These are phyloP conservation scores for Trachelus troglodyta DNA, from an alignment of 2,888 invertebrate genomes.

Conservation along the genomic window DNA sequence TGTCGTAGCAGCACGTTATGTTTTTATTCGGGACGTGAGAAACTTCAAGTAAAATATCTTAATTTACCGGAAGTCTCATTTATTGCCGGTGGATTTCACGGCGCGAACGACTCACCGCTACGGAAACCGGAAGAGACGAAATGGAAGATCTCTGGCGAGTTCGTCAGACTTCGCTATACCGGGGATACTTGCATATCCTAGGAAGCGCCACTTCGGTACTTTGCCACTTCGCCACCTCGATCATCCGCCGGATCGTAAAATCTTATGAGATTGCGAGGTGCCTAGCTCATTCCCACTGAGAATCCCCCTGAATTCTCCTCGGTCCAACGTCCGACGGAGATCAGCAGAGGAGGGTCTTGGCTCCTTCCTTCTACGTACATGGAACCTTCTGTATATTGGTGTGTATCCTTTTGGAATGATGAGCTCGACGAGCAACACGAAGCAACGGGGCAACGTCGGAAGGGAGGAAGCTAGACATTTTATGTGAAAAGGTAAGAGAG, in stretches of 20 bases:
- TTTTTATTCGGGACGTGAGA: neutral
- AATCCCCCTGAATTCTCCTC: neutral
- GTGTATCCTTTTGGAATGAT: neutral
- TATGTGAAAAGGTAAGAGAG: neutral
- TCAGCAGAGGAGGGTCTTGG: neutral
- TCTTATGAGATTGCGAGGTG: constrained; percentile 24
- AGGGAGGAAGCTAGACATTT: neutral
- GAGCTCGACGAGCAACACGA: neutral
- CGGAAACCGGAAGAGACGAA: neutral
- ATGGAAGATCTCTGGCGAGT: neutral
- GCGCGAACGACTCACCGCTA: neutral
- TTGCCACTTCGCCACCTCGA: neutral
- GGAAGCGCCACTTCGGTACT: neutral
- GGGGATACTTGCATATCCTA: neutral
- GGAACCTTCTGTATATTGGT: neutral
- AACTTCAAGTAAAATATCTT: neutral
- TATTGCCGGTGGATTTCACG: neutral
- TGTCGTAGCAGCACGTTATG: neutral
- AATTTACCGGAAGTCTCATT: neutral
- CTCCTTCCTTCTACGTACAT: neutral
- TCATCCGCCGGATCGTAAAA: constrained; percentile 27
- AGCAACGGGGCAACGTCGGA: neutral
- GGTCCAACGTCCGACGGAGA: neutral
- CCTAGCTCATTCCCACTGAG: neutral
- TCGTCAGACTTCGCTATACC: neutral